Percentiles rank a stretch among this genome's conserved stretches.
These are phyloP conservation scores for Hemibagrus wyckioides DNA, from an alignment of 2,113 vertebrate species.

Conservation along the genomic window DNA sequence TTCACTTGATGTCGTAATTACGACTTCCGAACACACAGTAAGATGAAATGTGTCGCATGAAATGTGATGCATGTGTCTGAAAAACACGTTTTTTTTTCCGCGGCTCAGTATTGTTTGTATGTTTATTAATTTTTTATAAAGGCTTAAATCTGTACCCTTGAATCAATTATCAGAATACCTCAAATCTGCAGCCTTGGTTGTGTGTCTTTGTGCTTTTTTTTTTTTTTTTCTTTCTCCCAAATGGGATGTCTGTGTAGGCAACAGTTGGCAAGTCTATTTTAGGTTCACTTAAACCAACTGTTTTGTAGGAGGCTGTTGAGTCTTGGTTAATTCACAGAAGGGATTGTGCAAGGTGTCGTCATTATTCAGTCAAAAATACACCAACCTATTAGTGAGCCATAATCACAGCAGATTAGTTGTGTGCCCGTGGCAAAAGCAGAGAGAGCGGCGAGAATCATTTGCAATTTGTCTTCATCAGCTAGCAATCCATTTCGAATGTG, in stretches of 20 bases:
- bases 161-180: neutral
- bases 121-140: neutral
- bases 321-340: conserved; percentile 25
- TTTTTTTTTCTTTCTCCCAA: neutral
- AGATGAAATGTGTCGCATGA: neutral
- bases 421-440: conserved; percentile 50
- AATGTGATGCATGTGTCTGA: neutral
- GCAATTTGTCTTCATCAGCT: conserved; percentile 69
- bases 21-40: neutral
- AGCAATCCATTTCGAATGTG: conserved; percentile 57
- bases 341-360: conserved; percentile 37
- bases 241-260: conserved; percentile 18
- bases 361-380: conserved; percentile 62
- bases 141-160: neutral
- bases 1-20: no score
- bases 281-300: conserved; percentile 38
- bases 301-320: conserved; percentile 39
- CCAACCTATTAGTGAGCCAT: conserved; percentile 60
- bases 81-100: neutral
- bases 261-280: conserved; percentile 43
- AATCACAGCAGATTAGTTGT: conserved; percentile 66
- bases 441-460: conserved; percentile 60
- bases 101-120: neutral
- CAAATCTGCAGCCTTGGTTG: no score
- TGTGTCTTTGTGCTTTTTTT: neutral